Percentiles rank a stretch among this genome's conserved stretches.
Evolutionary conservation across 2,888 invertebrate species (phyloP).

Genomic region (Drosophila maculinotata): DNA sequence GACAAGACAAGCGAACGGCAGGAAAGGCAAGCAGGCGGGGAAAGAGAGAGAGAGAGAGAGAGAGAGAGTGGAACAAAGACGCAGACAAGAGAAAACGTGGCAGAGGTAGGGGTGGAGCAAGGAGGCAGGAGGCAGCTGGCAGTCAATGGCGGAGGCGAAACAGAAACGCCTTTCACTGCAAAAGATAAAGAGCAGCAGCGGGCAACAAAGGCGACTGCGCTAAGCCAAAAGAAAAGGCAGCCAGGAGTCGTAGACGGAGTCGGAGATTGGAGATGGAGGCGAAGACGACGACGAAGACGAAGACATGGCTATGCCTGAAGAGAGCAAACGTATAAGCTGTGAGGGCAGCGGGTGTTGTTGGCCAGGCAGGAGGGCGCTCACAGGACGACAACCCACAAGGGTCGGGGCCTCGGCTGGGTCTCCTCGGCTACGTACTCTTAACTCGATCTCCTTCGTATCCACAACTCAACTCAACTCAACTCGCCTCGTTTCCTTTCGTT

Average conservation of each 20-base stretch:
- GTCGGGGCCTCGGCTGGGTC: constrained; percentile 35
- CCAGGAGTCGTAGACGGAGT: constrained; percentile 16
- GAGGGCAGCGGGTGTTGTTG: constrained; percentile 20
- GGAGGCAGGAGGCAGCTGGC: constrained; percentile 45
- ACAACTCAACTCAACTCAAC: constrained; percentile 24
- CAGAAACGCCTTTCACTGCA: constrained; percentile 67
- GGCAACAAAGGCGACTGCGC: constrained; percentile 42
- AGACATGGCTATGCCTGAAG: constrained; percentile 39
- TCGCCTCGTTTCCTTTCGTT: constrained; percentile 18
- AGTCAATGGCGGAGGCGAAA: constrained; percentile 55
- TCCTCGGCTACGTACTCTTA: not conserved
- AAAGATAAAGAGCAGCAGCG: constrained; percentile 64
- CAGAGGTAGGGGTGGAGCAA: not conserved
- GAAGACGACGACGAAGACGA: constrained; percentile 13
- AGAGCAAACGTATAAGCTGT: constrained; percentile 51
- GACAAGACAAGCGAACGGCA: constrained; percentile 54
- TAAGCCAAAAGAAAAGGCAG: constrained; percentile 44
- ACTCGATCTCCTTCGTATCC: too few species aligned
- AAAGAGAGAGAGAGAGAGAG: too few species aligned
- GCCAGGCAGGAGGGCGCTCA: constrained; percentile 32
- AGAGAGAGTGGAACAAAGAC: constrained; percentile 45
- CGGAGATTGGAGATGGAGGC: constrained; percentile 25
- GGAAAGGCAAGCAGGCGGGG: constrained; percentile 6
- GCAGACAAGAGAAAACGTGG: constrained; percentile 15
- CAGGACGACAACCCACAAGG: constrained; percentile 70